A percentile compares a stretch with the other conserved stretches of the same genome.
These are phyloP conservation scores for Drosophila quinaria DNA, from an alignment of 2,888 invertebrate genomes.

Conservation along the genomic window DNA sequence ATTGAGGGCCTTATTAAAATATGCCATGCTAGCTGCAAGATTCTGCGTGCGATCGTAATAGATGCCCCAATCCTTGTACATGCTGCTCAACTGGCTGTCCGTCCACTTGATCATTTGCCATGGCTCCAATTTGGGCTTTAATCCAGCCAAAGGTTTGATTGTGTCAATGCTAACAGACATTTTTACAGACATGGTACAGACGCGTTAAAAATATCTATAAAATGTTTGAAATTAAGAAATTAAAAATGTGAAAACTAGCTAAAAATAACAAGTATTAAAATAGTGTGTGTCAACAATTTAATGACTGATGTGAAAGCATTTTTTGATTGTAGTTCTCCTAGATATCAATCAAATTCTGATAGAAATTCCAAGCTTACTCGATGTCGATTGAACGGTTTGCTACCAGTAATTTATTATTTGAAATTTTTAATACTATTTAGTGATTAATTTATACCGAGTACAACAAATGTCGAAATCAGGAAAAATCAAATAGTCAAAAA, in stretches of 20 bases:
- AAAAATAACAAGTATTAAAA: slow-evolving; percentile 20
- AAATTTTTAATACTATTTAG: no score
- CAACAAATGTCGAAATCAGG: no score
- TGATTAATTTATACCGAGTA: no score
- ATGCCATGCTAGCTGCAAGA: slow-evolving; percentile 64
- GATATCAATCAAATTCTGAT: slow-evolving; percentile 7
- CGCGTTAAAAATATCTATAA: slow-evolving; percentile 21
- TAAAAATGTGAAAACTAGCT: slow-evolving; percentile 10
- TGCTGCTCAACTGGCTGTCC: slow-evolving; percentile 66
- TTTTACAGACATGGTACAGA: not conserved
- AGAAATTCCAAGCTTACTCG: not conserved
- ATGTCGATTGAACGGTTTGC: not conserved
- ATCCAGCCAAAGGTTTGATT: not conserved
- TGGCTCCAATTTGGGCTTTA: slow-evolving; percentile 52
- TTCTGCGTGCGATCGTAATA: slow-evolving; percentile 71
- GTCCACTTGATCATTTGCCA: slow-evolving; percentile 77
- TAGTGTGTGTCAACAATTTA: slow-evolving; percentile 19
- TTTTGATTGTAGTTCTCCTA: not conserved
- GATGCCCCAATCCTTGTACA: slow-evolving; percentile 82
- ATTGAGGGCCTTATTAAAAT: slow-evolving; percentile 75
- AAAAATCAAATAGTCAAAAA: no score
- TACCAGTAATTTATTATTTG: no score
- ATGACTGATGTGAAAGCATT: not conserved
- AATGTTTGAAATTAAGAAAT: slow-evolving; percentile 5
- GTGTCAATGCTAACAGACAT: slow-evolving; percentile 9